Percentiles rank a stretch among this genome's conserved stretches.
These are phyloP conservation scores for Osmoderma eremita DNA, from an alignment of 2,888 invertebrate species.

Conservation along the genomic window DNA sequence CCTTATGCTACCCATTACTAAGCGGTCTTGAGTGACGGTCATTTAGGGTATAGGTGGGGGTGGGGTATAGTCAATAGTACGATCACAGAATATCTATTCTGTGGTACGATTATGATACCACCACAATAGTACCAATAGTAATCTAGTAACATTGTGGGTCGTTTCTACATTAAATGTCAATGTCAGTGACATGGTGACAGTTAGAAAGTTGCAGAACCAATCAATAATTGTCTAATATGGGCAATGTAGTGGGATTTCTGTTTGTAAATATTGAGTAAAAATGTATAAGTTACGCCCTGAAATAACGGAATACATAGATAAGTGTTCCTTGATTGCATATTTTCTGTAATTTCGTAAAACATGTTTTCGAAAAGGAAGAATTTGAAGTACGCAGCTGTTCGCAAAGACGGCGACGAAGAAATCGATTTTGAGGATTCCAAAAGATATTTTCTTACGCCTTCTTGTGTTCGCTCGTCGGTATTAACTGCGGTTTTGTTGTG, in stretches of 20 bases:
- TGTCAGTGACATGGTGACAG: constrained; percentile 32
- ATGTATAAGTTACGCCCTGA: background rate
- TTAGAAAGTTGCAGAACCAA: too few relatives aligned
- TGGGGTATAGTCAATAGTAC: too few relatives aligned
- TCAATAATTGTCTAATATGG: background rate
- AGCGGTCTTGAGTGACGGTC: too few relatives aligned
- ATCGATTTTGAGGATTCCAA: constrained; percentile 56
- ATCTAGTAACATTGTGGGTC: too few relatives aligned
- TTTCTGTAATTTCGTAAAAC: constrained; percentile 39
- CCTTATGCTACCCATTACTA: too few relatives aligned
- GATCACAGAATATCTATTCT: too few relatives aligned
- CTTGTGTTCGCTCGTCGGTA: constrained; percentile 60
- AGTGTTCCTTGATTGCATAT: background rate
- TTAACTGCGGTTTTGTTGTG: constrained; percentile 70
- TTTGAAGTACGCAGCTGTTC: constrained; percentile 55
- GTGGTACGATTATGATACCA: too few relatives aligned
- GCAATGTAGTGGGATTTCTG: background rate
- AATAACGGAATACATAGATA: background rate
- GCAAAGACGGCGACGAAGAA: constrained; percentile 52
- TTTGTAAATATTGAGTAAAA: constrained; percentile 6
- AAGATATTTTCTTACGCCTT: constrained; percentile 55
- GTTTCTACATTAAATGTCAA: constrained; percentile 28
- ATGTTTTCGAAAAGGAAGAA: constrained; percentile 54
- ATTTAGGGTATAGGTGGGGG: too few relatives aligned
- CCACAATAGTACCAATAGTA: too few relatives aligned